Base-by-base conservation (phyloP, 2,888 invertebrate species). In the Aspidapion aeneum region DNA sequence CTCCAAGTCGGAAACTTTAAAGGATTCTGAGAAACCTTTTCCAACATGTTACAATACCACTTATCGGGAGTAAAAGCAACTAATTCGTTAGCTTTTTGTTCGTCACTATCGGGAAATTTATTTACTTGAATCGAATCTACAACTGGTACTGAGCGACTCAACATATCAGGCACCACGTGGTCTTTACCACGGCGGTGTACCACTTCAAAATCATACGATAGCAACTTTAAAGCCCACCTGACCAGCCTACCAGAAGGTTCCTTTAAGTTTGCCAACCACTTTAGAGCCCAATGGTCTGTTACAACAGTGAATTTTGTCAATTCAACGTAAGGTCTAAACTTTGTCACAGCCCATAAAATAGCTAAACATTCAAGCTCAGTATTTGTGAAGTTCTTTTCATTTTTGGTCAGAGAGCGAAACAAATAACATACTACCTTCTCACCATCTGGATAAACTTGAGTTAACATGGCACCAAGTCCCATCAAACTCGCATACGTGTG, bases 401-500 rank as follows among this genome's bases (percentile, higher is more conserved):
- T 55, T 19, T 48, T 59, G 18, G 20, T 56, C 3, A 56, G 9
- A n/a, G 56, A 20, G 19, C 56, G 19, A 9, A 2, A 9, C 20
- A 56, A 19, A 56, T 56, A 56, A 18, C 56, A 12, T 18, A 72
- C 65, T 1, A 70, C 71, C 3, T 60, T 49, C 54, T 69, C 67
- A 1, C 59, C 64, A 1, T 61, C 69, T 9, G 58, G 56, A 5
- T 56, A 22, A 0, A 50, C n/a, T 55, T 70, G 68, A 0, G 66
- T 62, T 18, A 70, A 54, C 0, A 70, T 67, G 9, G 67, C 68
- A 5, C 70, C 72, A 1, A 71, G 18, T 3, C 68, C 70, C n/a
- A n/a, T n/a, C 48, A 51, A 68, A 5, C 51, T 60, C 1, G 69
- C 70, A 61, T 72, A 71, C 12, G 68, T 67, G 20, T 71, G 71